phyloP scores from a whole-genome alignment of 2,888 invertebrate genomes.

The Conistra vaccinii region DNA sequence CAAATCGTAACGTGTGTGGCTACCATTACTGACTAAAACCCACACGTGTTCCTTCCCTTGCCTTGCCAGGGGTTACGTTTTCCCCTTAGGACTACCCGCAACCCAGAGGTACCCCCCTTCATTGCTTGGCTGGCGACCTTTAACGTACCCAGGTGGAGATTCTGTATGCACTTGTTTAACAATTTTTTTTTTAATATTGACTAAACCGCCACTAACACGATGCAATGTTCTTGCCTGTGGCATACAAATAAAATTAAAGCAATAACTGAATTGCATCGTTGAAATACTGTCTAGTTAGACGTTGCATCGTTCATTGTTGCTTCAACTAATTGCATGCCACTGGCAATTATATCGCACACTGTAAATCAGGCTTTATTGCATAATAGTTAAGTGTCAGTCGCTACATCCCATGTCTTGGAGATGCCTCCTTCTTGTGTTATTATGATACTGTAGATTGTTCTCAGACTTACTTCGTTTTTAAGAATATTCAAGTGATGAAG shows the following conservation, averaged over 20 bases:
- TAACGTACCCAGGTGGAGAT: not conserved
- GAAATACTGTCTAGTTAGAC: not conserved
- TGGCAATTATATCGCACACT: not conserved
- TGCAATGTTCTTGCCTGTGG: not conserved
- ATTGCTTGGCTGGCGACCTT: not conserved
- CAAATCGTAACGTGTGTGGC: no score
- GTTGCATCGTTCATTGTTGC: no score
- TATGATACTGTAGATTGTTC: not conserved
- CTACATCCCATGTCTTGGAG: not conserved
- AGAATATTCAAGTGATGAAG: conserved; percentile 9
- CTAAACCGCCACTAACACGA: no score
- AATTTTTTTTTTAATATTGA: not conserved
- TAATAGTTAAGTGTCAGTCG: not conserved
- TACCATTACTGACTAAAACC: no score
- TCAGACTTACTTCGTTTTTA: not conserved
- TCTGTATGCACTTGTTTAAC: not conserved
- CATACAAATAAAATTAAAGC: not conserved
- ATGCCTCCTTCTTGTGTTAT: not conserved
- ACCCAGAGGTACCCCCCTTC: no score
- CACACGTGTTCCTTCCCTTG: no score
- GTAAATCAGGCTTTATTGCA: not conserved
- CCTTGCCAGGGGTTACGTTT: no score
- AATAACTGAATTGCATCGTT: not conserved
- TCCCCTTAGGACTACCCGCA: no score
- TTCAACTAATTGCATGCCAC: not conserved